A percentile compares a stretch with the other conserved stretches of the same genome.
Evolutionary conservation across 2,113 vertebrate species (phyloP).

Genomic region (Galbula dea): DNA sequence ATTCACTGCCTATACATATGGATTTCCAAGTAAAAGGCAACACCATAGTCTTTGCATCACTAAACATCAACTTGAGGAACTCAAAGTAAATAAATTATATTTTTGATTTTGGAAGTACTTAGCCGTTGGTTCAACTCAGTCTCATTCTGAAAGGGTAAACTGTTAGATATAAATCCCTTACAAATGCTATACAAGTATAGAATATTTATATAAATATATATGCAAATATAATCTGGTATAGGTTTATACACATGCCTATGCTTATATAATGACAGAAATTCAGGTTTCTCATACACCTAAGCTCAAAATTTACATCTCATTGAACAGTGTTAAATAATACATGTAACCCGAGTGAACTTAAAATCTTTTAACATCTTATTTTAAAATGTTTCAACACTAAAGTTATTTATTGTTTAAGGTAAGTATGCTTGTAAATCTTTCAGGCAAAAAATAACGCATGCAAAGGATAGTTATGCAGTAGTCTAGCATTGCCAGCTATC

Average conservation of each 20-base stretch:
- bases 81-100: background rate
- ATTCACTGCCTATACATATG: background rate
- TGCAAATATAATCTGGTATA: background rate
- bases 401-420: background rate
- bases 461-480: background rate
- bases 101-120: background rate
- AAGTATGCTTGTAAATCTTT: background rate
- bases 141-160: background rate
- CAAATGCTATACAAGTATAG: background rate
- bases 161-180: background rate
- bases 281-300: background rate
- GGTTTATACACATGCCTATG: background rate
- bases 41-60: background rate
- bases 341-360: background rate
- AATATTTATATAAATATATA: constrained; percentile 22
- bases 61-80: background rate
- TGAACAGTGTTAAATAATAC: background rate
- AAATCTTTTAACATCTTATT: background rate
- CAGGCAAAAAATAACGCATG: background rate
- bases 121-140: background rate
- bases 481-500: background rate
- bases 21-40: background rate
- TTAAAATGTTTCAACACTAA: background rate
- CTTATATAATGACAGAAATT: background rate
- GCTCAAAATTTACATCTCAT: background rate